These are phyloP conservation scores for Peribatodes rhomboidaria DNA, from an alignment of 2,888 invertebrate genomes.

Conservation along the genomic window DNA sequence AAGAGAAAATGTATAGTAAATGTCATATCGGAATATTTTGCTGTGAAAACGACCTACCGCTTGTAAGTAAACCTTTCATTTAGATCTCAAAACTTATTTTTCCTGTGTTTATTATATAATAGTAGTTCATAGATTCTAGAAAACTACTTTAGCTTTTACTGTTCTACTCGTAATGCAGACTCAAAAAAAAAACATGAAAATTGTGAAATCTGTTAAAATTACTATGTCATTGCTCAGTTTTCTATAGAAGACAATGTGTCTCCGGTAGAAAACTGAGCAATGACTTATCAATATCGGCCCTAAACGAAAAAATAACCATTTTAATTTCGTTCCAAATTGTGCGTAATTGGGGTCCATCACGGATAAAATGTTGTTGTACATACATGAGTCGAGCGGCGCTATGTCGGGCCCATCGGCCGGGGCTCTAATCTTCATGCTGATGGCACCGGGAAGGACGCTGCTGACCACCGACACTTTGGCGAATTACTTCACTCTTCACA, in stretches of 20 bases:
- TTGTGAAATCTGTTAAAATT: too few species aligned
- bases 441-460: slow-evolving; percentile 78
- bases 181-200: too few species aligned
- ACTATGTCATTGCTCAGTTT: too few species aligned
- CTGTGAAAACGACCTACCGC: not conserved
- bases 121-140: not conserved
- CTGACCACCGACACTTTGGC: slow-evolving; percentile 81
- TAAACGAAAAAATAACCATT: not conserved
- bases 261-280: not conserved
- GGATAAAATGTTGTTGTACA: slow-evolving; percentile 58
- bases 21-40: not conserved
- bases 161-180: not conserved
- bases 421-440: slow-evolving; percentile 83
- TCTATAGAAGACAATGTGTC: too few species aligned
- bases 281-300: not conserved
- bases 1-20: too few species aligned
- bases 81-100: not conserved
- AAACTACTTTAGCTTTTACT: not conserved
- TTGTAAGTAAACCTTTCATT: not conserved
- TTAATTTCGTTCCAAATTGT: slow-evolving; percentile 35
- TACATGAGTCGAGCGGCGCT: slow-evolving; percentile 84
- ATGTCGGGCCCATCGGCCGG: slow-evolving; percentile 87
- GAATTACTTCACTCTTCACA: slow-evolving; percentile 60
- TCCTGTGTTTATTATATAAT: not conserved
- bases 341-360: slow-evolving; percentile 46